A percentile compares a stretch with the other conserved stretches of the same genome.
These are phyloP conservation scores for Augiades crinisus DNA, from an alignment of 2,888 invertebrate species.

Conservation along the genomic window DNA sequence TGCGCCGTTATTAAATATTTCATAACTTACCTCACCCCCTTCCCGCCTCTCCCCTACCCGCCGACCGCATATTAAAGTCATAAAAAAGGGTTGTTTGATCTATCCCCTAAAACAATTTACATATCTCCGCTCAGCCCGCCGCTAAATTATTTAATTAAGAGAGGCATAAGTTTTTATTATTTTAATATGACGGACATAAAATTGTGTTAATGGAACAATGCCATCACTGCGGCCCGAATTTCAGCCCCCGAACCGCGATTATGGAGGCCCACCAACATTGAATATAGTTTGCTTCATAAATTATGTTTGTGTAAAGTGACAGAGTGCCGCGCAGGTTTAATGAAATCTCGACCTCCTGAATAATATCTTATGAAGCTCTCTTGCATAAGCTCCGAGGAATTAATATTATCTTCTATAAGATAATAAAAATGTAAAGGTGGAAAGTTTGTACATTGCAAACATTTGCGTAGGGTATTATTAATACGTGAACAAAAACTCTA, in stretches of 20 bases:
- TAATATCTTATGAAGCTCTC: conserved; percentile 31
- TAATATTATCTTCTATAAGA: conserved; percentile 14
- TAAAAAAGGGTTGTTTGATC: conserved; percentile 83
- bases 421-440: background rate
- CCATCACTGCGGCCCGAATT: conserved; percentile 61
- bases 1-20: conserved; percentile 82
- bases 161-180: conserved; percentile 83
- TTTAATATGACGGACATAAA: conserved; percentile 80
- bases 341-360: conserved; percentile 34
- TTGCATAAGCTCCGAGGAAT: conserved; percentile 14
- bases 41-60: conserved; percentile 53
- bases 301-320: conserved; percentile 34
- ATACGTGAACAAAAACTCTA: no score
- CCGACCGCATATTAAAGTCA: conserved; percentile 81
- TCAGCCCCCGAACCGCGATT: conserved; percentile 60
- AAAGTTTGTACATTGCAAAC: background rate
- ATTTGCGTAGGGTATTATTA: no score
- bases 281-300: conserved; percentile 31
- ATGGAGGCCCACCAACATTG: conserved; percentile 48
- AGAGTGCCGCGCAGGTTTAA: conserved; percentile 31
- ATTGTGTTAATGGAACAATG: conserved; percentile 79
- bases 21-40: conserved; percentile 73
- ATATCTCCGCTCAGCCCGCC: conserved; percentile 79
- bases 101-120: conserved; percentile 83
- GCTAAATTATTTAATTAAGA: conserved; percentile 83